Conservation (phyloP, 2,113 vertebrate species). For the Sinocyclocheilus rhinocerous region DNA sequence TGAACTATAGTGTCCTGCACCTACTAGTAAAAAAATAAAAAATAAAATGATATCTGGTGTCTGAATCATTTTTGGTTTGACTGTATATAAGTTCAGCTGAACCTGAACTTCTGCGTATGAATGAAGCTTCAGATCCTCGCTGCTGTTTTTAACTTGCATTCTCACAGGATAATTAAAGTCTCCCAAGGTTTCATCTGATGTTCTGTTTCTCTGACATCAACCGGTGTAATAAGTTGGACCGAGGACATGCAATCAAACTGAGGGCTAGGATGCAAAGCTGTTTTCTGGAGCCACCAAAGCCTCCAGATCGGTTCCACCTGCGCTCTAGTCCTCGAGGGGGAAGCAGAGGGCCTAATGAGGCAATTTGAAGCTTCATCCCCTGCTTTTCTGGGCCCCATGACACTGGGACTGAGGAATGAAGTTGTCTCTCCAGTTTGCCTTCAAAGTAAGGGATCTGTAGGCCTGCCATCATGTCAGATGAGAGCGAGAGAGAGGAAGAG, state of each 20-base stretch:
- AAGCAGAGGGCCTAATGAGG: conserved; percentile 47
- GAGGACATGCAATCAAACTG: neutral
- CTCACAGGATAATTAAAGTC: conserved; percentile 20
- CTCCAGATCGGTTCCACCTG: conserved; percentile 44
- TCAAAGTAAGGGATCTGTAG: conserved; percentile 53
- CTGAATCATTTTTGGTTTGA: too few relatives aligned
- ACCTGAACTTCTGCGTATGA: conserved; percentile 27
- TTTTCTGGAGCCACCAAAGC: conserved; percentile 23
- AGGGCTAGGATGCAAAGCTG: conserved; percentile 1
- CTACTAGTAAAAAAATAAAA: too few relatives aligned
- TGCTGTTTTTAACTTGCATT: neutral
- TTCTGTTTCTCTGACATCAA: too few relatives aligned
- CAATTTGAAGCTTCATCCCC: conserved; percentile 46
- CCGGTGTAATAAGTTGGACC: conserved; percentile 12
- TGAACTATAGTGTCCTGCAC: too few relatives aligned
- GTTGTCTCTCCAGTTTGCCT: conserved; percentile 44
- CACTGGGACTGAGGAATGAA: conserved; percentile 38
- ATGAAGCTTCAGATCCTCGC: conserved; percentile 1
- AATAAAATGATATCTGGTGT: too few relatives aligned
- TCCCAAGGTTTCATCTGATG: conserved; percentile 27
- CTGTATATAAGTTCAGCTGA: neutral
- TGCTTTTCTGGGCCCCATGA: conserved; percentile 37
- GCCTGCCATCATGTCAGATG: conserved; percentile 39
- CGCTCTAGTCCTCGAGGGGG: conserved; percentile 18
- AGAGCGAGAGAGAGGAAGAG: conserved; percentile 38